phyloP scores from a whole-genome alignment of 2,888 invertebrate genomes.

The Drosophila sordidapex region DNA sequence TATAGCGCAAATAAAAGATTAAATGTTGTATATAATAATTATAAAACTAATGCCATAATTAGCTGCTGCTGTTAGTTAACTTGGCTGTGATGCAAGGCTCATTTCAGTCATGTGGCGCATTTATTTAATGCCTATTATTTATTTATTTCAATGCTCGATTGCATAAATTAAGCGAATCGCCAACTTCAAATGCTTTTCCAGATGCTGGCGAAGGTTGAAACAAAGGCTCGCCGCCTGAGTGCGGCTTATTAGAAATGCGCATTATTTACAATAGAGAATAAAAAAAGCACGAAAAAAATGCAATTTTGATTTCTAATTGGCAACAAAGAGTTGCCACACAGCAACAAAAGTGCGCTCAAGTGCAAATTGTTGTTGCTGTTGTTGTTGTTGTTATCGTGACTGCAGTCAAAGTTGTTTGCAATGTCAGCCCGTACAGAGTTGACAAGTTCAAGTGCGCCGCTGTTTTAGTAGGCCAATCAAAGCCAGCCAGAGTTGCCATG shows the following conservation, averaged over 20 bases:
- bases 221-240: slow-evolving; percentile 31
- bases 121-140: slow-evolving; percentile 45
- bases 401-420: slow-evolving; percentile 63
- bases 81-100: slow-evolving; percentile 38
- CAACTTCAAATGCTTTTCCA: slow-evolving; percentile 21
- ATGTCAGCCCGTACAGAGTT: slow-evolving; percentile 65
- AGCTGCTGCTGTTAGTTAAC: background rate
- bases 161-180: slow-evolving; percentile 60
- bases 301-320: slow-evolving; percentile 71
- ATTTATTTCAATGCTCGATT: slow-evolving; percentile 51
- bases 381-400: slow-evolving; percentile 43
- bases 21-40: background rate
- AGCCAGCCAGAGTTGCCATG: slow-evolving; percentile 36
- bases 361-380: slow-evolving; percentile 38
- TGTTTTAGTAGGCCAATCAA: slow-evolving; percentile 31
- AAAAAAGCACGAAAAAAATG: background rate
- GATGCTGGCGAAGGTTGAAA: slow-evolving; percentile 42
- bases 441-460: slow-evolving; percentile 73
- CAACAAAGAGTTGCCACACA: slow-evolving; percentile 52
- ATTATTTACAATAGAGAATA: slow-evolving; percentile 62
- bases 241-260: slow-evolving; percentile 75
- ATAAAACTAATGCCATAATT: background rate
- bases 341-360: slow-evolving; percentile 21
- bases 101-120: slow-evolving; percentile 31
- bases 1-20: background rate